Evolutionary conservation across 1,140 invertebrate genomes (phyloP).

Genomic region (Rhyacophila brunnea): DNA sequence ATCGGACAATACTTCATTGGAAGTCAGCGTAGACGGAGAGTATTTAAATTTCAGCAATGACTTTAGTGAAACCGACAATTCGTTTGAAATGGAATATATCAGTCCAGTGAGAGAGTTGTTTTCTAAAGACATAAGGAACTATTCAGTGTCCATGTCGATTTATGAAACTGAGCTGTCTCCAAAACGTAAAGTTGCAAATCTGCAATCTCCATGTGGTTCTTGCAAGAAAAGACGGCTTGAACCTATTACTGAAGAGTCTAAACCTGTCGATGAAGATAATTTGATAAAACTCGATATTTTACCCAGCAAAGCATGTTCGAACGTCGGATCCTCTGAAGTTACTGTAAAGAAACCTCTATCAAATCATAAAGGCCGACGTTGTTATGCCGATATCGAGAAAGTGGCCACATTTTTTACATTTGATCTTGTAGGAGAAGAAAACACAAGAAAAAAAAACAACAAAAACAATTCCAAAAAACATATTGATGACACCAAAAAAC

Average conservation of each 20-base stretch:
- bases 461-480: too few relatives aligned
- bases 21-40: conserved; percentile 33
- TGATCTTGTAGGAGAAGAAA: too few relatives aligned
- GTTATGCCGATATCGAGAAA: too few relatives aligned
- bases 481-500: too few relatives aligned
- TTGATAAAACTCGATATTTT: too few relatives aligned
- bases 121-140: conserved; percentile 50
- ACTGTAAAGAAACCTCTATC: too few relatives aligned
- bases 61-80: conserved; percentile 40
- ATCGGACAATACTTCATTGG: conserved; percentile 2
- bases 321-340: too few relatives aligned
- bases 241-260: conserved; percentile 13
- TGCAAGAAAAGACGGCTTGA: conserved; percentile 4
- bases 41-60: conserved; percentile 50
- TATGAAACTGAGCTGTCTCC: conserved; percentile 38
- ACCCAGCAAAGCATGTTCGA: too few relatives aligned
- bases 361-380: too few relatives aligned
- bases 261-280: background rate
- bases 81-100: conserved; percentile 38
- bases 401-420: too few relatives aligned
- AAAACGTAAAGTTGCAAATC: background rate
- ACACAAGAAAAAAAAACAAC: too few relatives aligned
- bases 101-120: conserved; percentile 51
- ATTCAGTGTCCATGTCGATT: conserved; percentile 47
- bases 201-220: background rate